phyloP scores from a whole-genome alignment of 1,140 invertebrate species.

The Dendrolimus punctatus region DNA sequence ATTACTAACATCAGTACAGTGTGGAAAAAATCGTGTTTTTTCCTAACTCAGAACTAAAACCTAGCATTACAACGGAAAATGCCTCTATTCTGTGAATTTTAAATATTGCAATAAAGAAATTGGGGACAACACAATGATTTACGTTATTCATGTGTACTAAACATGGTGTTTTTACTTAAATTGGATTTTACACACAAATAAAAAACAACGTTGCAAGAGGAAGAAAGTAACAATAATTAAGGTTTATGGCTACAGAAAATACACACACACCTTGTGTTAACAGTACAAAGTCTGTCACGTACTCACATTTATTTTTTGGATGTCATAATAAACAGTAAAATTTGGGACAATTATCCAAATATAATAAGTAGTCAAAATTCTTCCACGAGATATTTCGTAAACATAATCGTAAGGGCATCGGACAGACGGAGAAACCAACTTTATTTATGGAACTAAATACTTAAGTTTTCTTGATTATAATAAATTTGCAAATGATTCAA shows the following conservation, averaged over 20 bases:
- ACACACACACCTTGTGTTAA: not conserved
- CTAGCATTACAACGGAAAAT: too few species aligned
- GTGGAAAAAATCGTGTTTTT: too few species aligned
- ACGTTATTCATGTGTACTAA: too few species aligned
- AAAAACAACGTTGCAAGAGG: too few species aligned
- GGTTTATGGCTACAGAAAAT: constrained; percentile 2
- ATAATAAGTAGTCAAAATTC: constrained; percentile 31
- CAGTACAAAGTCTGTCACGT: constrained; percentile 3
- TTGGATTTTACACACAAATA: too few species aligned
- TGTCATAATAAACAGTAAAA: constrained; percentile 13
- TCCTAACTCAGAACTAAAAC: too few species aligned
- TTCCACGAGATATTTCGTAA: constrained; percentile 54
- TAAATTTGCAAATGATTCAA: too few species aligned
- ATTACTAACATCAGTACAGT: too few species aligned
- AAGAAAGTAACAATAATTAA: constrained; percentile 3
- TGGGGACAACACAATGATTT: too few species aligned
- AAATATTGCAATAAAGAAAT: too few species aligned
- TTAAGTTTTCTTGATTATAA: not conserved
- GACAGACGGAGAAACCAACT: constrained; percentile 30
- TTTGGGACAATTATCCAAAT: constrained; percentile 28
- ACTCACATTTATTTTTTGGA: constrained; percentile 8
- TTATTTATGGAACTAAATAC: not conserved
- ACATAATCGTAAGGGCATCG: constrained; percentile 51
- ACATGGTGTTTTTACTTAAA: too few species aligned
- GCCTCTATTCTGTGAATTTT: too few species aligned